Conservation (phyloP, 1,140 invertebrate genomes). For the Manduca sexta region DNA sequence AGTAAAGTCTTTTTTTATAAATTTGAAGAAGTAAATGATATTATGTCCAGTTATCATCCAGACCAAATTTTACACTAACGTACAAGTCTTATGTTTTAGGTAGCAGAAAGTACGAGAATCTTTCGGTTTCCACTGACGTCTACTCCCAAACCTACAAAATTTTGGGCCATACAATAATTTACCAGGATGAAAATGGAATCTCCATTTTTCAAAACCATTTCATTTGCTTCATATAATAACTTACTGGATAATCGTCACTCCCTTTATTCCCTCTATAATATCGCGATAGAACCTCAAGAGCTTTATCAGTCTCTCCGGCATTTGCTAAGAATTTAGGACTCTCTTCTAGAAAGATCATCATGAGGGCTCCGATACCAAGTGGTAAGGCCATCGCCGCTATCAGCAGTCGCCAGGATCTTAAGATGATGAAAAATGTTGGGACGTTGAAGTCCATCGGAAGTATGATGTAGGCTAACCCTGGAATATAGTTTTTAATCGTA, state of each 20-base stretch:
- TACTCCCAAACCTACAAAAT: no score
- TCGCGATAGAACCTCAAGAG: not conserved
- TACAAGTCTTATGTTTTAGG: no score
- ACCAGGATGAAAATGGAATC: no score
- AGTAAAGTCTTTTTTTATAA: no score
- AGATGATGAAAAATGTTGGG: slow-evolving; percentile 39
- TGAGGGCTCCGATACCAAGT: slow-evolving; percentile 71
- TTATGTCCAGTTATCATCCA: no score
- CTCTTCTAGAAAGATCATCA: slow-evolving; percentile 76
- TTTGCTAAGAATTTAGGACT: slow-evolving; percentile 77
- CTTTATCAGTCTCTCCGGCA: slow-evolving; percentile 48
- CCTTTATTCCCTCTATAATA: slow-evolving; percentile 34
- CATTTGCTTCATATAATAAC: no score
- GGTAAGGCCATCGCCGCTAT: slow-evolving; percentile 75
- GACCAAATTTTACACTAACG: no score
- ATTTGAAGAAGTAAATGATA: no score
- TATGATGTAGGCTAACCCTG: slow-evolving; percentile 31
- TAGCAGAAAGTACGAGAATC: no score
- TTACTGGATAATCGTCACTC: slow-evolving; percentile 35
- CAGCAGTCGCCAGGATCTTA: slow-evolving; percentile 78
- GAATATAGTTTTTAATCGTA: slow-evolving; percentile 9
- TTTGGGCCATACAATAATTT: no score
- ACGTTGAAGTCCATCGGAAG: slow-evolving; percentile 42
- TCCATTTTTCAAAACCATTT: no score
- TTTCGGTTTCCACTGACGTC: no score